Evolutionary conservation across 1,140 invertebrate species (phyloP), one percentile per base, ranked within the genome.

Genomic region (Drosophila repleta): DNA sequence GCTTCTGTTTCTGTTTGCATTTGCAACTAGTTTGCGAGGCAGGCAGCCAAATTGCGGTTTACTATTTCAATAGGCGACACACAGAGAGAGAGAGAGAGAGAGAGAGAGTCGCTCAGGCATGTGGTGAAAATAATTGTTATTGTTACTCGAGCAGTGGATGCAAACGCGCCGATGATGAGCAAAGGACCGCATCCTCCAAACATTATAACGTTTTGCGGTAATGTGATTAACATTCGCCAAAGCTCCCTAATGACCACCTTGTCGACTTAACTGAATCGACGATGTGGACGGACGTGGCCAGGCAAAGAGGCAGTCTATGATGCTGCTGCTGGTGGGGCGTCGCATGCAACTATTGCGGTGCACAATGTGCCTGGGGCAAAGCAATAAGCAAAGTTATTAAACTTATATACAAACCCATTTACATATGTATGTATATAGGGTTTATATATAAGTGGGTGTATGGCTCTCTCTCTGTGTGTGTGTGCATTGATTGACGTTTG

Each of bases 171-270:
- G 46, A 57, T 56, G 62, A 17, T 35, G 41, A 62, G 62, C 48
- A 18, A 24, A 51, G 49, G 46, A 63, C 63, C 74, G 66, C 70
- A 77, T 69, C 58, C 78, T 66, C 62, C 58, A 73, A 87, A 69
- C 83, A 79, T 88, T 88, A 88, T 88, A 88, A 79, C 76, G 79
- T 89, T 88, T 71, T 88, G 76, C 77, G 83, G 79, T 83, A 88
- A 88, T 88, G 84, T 83, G 83, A 89, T 88, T 88, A 88, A 88
- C 83, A 88, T 89, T 74, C 77, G 45, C 51, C 73, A 69, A 82
- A 72, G 79, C 79, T 73, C 73, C 83, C 76, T 88, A 87, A 88
- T 88, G 83, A 83, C 78, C 82, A 76, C 53, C 63, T 73, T 67
- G 78, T 72, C 67, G 68, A 70, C 78, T 67, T 68, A 58, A 57